Evolutionary conservation across 2,888 invertebrate genomes (phyloP).

Genomic region (Branchellion lobata): DNA sequence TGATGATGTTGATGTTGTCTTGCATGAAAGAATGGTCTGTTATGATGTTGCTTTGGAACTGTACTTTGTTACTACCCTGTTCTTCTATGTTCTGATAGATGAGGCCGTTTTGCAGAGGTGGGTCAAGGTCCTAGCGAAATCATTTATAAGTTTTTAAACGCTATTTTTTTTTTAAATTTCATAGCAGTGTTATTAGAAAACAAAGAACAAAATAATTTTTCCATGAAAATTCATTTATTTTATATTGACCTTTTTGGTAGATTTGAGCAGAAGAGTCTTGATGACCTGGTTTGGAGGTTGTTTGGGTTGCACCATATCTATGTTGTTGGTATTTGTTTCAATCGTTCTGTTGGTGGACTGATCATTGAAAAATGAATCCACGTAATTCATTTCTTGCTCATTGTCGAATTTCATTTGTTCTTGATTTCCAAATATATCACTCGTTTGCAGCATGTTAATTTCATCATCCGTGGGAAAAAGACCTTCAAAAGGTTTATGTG

Average conservation of each 20-base stretch:
- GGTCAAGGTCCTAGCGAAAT: no score
- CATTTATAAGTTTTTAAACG: no score
- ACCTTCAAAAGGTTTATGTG: neutral
- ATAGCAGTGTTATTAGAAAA: no score
- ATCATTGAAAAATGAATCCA: constrained; percentile 11
- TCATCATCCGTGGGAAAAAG: constrained; percentile 1
- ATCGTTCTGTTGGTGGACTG: neutral
- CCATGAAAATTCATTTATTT: no score
- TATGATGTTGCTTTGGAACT: no score
- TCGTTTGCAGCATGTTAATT: neutral
- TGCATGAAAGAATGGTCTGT: neutral
- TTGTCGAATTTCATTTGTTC: neutral
- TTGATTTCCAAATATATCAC: neutral
- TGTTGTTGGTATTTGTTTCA: neutral
- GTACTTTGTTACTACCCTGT: no score
- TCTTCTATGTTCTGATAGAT: no score
- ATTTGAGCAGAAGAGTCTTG: neutral
- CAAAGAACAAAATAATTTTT: no score
- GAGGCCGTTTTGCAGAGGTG: no score
- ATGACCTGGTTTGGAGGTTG: constrained; percentile 1
- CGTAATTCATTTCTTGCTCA: neutral
- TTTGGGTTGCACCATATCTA: neutral
- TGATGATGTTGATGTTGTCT: neutral
- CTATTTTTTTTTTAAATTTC: no score
- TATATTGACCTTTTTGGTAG: neutral